These are phyloP conservation scores for Dascillus cervinus DNA, from an alignment of 2,888 invertebrate species.

Conservation along the genomic window DNA sequence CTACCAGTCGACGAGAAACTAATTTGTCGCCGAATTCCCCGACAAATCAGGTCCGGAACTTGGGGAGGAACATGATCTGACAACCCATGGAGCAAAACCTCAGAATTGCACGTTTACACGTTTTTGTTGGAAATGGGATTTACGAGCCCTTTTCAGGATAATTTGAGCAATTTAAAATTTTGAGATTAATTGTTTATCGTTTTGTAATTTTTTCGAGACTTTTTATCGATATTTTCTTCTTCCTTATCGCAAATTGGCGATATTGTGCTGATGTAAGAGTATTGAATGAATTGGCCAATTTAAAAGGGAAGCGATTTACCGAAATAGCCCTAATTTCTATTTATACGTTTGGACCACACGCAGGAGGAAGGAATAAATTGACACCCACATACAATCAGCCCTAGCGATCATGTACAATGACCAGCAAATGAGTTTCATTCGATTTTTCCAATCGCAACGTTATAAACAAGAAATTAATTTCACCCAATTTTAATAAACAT, in stretches of 20 bases:
- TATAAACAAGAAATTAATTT: too few relatives aligned
- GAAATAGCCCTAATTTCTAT: conserved; percentile 15
- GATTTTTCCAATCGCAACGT: too few relatives aligned
- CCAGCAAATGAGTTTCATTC: too few relatives aligned
- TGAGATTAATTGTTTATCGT: too few relatives aligned
- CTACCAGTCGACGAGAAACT: conserved; percentile 22
- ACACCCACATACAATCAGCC: not conserved
- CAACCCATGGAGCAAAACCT: conserved; percentile 21
- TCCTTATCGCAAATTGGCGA: not conserved
- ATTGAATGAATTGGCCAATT: conserved; percentile 8
- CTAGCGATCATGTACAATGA: too few relatives aligned
- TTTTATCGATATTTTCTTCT: not conserved
- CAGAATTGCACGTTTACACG: conserved; percentile 20
- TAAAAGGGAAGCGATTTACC: conserved; percentile 15
- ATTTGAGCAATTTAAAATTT: too few relatives aligned
- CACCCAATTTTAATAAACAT: too few relatives aligned
- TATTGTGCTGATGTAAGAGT: conserved; percentile 7
- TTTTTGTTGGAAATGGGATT: not conserved
- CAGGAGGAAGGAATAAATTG: not conserved
- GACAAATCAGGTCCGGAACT: conserved; percentile 29
- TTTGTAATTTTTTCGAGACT: not conserved
- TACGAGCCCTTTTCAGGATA: not conserved
- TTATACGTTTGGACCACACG: conserved; percentile 1
- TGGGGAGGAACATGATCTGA: conserved; percentile 27
- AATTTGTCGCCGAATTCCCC: conserved; percentile 32